Evolutionary conservation across 2,113 vertebrate species (phyloP), one percentile per base, ranked within the genome.

Genomic region (Pao palembangensis): DNA sequence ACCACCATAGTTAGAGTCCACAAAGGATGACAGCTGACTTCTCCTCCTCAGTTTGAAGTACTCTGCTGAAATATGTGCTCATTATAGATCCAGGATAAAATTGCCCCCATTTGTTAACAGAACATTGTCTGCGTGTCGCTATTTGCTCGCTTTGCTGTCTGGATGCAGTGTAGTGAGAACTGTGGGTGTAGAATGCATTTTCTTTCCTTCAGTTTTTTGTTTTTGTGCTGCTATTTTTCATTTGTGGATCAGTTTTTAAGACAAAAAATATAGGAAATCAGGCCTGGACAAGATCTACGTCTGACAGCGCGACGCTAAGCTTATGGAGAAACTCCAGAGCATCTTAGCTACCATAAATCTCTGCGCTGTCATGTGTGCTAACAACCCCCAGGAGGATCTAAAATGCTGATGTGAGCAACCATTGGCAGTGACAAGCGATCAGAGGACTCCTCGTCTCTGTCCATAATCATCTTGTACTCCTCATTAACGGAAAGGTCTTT

Each of bases 21-120:
- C 81, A 84, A 84, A 83, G 83, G 80, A 88, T 77, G 83, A 86
- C 78, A 85, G 79, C 88, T 75, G 81, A 84, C 83, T 85, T 85
- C 76, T 63, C 62, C 64, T 84, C 80, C 75, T 79, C 79, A 78
- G 78, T 80, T 83, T 78, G 79, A 85, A 80, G 74, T 75, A 68
- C 82, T 85, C 54, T 56, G 69, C 76, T 72, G 73, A 76, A 81
- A 80, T 80, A 78, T 82, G 61, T 10, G 68, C 80, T 89, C 85
- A 87, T 90, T 89, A 89, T 44, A 10, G 74, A 78, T 61, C 69
- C 68, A 59, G 64, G 66, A 87, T 75, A 78, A 79, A 73, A 85
- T 71, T 52, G 51, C 75, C 80, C 75, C 85, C 73, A 76, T 83
- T 83, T 88, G 73, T 78, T 83, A 83, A 84, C 81, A 73, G 80